phyloP scores from a whole-genome alignment of 2,797 vertebrate genomes.

The Tapirus indicus region DNA sequence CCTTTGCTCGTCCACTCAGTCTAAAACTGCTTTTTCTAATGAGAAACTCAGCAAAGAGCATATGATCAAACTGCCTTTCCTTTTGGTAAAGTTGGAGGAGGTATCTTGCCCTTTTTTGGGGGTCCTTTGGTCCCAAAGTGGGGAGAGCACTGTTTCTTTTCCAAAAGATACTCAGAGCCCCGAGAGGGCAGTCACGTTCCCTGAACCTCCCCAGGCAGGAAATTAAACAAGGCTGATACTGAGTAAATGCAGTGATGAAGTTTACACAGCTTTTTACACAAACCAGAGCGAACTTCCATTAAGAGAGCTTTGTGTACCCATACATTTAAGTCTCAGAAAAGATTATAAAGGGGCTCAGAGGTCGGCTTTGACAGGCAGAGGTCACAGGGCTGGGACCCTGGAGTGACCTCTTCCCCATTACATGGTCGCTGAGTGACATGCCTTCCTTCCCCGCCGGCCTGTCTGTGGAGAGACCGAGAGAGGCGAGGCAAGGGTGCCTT shows the following conservation, averaged over 20 bases:
- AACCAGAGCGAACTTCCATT: constrained; percentile 68
- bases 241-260: constrained; percentile 64
- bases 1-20: not conserved
- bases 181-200: constrained; percentile 51
- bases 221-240: constrained; percentile 65
- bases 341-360: not conserved
- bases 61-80: not conserved
- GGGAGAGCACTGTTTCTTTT: constrained; percentile 14
- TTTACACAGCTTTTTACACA: constrained; percentile 71
- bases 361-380: constrained; percentile 64
- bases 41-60: not conserved
- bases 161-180: constrained; percentile 22
- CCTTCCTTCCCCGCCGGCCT: not conserved
- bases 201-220: constrained; percentile 47
- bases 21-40: not conserved
- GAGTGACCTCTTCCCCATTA: constrained; percentile 67
- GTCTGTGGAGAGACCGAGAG: not conserved
- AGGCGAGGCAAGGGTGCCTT: not conserved
- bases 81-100: not conserved
- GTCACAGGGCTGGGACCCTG: constrained; percentile 28
- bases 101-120: not conserved
- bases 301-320: constrained; percentile 73
- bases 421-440: not conserved
- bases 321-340: constrained; percentile 60
- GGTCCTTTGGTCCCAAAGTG: not conserved